Base-by-base conservation (phyloP, 1,140 invertebrate species). In the Platyscapa corneri region DNA sequence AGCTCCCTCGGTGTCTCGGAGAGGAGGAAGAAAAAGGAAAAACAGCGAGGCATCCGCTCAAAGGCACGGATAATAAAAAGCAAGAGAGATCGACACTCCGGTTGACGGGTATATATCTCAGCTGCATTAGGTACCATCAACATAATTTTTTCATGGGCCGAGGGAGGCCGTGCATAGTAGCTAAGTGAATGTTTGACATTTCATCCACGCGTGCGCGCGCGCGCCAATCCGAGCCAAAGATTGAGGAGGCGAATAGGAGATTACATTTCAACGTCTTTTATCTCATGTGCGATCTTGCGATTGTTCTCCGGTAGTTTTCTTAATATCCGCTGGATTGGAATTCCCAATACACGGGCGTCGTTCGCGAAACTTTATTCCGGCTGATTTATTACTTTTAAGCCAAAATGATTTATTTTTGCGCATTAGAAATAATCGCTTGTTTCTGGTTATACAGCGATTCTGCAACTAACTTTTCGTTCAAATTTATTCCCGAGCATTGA, bases 131-230 rank as follows among this genome's bases (percentile, higher is more conserved):
- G 30, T 39, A 14, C 46, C 64, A 70, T 74, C 70, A 74, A 74
- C 37, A 74, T 74, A 34, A 72, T 39, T 14, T 39, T 67, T 70
- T 70, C 14, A 12, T 23, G 27, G 37, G 23, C 5, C 14, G 10
- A n/a, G 39, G 67, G n/a, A 49, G n/a, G n/a, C 2, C 34, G 14
- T n/a, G 37, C n/a, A 30, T 46, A 46, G 56, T 64, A 65, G 39
- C 37, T 10, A 42, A 74, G 46, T 80, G 67, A 80, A 65, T 42
- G 53, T 65, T 65, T 65, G 60, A 67, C 78, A 80, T 64, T n/a
- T 80, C 78, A 32, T 65, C 67, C 46, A n/a, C 64, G 23, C 27
- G 5, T 27, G 27, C 0, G 20, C 10, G 2, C 27, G 5, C 23
- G 27, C 23, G 3, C 2, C 56, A 60, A 60, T 60, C 14, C 5